These are phyloP conservation scores for Muscicapa adusta DNA, from an alignment of 2,113 vertebrate genomes.

Conservation along the genomic window DNA sequence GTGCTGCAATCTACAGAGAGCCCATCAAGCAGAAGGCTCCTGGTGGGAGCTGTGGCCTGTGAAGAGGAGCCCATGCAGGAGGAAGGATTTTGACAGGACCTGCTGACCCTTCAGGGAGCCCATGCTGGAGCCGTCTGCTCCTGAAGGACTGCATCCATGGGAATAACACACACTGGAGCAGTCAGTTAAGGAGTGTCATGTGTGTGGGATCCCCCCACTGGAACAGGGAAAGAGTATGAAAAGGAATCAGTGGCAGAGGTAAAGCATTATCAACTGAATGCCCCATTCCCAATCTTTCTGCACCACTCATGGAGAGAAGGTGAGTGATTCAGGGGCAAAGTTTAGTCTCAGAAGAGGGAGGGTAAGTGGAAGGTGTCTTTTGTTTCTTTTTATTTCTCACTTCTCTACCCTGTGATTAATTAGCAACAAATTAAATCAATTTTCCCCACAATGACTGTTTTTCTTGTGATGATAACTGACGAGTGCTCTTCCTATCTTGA, in stretches of 20 bases:
- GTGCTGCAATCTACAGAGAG: background rate
- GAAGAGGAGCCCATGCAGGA: background rate
- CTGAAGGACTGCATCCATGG: background rate
- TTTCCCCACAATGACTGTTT: background rate
- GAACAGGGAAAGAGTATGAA: background rate
- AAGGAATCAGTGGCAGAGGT: background rate
- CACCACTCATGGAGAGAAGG: fast-evolving
- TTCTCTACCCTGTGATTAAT: background rate
- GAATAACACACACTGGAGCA: fast-evolving
- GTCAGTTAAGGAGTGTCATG: background rate
- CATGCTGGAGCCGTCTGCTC: fast-evolving
- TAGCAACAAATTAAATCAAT: background rate
- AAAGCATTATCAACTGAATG: fast-evolving
- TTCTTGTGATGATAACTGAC: background rate
- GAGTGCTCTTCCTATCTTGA: background rate
- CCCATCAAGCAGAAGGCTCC: background rate
- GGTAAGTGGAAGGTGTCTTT: background rate
- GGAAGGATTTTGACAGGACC: background rate
- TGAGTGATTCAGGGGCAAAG: background rate
- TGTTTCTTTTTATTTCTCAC: background rate
- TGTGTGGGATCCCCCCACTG: fast-evolving
- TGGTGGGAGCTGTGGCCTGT: background rate
- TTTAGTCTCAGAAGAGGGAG: background rate
- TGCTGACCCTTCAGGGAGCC: background rate
- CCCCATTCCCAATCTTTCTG: background rate